Conservation (phyloP, 2,888 invertebrate species). For the Aphodius granarius region DNA sequence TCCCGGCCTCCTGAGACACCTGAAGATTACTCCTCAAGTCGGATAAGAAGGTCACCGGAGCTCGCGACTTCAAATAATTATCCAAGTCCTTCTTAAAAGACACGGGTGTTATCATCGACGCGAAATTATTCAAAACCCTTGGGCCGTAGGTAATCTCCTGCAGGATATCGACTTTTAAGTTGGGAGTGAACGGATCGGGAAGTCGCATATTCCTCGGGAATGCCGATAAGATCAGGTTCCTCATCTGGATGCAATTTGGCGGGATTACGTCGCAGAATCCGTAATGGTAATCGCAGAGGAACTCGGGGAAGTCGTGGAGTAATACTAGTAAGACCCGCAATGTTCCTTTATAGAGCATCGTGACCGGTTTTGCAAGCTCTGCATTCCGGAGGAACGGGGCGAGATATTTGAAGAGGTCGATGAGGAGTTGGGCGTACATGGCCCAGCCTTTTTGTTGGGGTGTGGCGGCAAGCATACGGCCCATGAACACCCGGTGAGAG, state of each 20-base stretch:
- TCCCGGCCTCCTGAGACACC: slow-evolving; percentile 84
- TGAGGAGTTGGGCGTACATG: slow-evolving; percentile 93
- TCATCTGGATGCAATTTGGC: slow-evolving; percentile 98
- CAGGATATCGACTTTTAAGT: slow-evolving; percentile 84
- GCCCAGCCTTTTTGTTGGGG: slow-evolving; percentile 97
- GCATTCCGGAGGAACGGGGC: slow-evolving; percentile 97
- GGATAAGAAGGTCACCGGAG: slow-evolving; percentile 94
- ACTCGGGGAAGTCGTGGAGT: slow-evolving; percentile 98
- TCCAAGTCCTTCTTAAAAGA: slow-evolving; percentile 96
- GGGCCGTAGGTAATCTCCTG: slow-evolving; percentile 88
- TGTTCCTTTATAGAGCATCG: slow-evolving; percentile 93
- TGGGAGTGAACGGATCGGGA: slow-evolving; percentile 98
- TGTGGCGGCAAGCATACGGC: slow-evolving; percentile 86
- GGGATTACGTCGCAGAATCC: slow-evolving; percentile 99
- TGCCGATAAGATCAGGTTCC: slow-evolving; percentile 96
- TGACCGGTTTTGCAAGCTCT: slow-evolving; percentile 91
- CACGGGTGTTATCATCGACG: slow-evolving; percentile 81
- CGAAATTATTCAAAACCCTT: slow-evolving; percentile 85
- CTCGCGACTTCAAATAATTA: slow-evolving; percentile 90
- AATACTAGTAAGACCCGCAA: slow-evolving; percentile 91
- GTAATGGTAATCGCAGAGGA: slow-evolving; percentile 98
- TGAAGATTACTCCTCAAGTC: slow-evolving; percentile 90
- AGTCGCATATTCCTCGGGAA: slow-evolving; percentile 97
- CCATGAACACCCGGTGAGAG: slow-evolving; percentile 94
- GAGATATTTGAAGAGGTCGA: slow-evolving; percentile 95